phyloP scores from a whole-genome alignment of 1,140 invertebrate species.

The Micrasema minimum region DNA sequence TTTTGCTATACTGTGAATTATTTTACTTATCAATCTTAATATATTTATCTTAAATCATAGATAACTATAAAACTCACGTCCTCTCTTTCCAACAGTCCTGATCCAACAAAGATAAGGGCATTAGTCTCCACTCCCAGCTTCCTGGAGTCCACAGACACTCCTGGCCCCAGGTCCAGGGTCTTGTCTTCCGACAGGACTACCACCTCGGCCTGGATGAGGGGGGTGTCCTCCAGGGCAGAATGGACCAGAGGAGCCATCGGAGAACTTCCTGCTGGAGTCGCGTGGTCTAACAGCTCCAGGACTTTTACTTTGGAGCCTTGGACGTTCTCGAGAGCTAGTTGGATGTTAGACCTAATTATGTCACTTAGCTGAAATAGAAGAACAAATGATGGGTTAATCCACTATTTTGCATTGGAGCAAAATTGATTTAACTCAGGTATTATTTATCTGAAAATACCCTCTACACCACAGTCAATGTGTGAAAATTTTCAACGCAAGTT shows the following conservation, averaged over 20 bases:
- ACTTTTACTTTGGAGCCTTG: slow-evolving; percentile 75
- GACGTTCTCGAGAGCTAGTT: slow-evolving; percentile 84
- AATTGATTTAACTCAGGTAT: no score
- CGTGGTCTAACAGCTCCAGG: slow-evolving; percentile 72
- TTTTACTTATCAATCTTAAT: background rate
- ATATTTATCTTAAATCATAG: background rate
- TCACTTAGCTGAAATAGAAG: slow-evolving; percentile 65
- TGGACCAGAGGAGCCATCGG: slow-evolving; percentile 66
- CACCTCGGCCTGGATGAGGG: slow-evolving; percentile 71
- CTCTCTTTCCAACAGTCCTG: slow-evolving; percentile 60
- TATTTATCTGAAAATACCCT: no score
- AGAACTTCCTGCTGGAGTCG: slow-evolving; percentile 62
- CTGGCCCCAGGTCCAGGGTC: slow-evolving; percentile 60
- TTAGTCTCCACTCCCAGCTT: slow-evolving; percentile 70
- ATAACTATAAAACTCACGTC: slow-evolving; percentile 53
- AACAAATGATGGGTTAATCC: no score
- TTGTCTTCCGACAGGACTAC: slow-evolving; percentile 61
- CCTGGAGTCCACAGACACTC: slow-evolving; percentile 71
- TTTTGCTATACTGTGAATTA: no score
- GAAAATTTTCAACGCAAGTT: no score
- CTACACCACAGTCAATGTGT: no score
- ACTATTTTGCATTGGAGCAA: no score
- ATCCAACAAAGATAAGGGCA: slow-evolving; percentile 68
- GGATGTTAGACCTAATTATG: slow-evolving; percentile 69
- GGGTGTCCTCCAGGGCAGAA: slow-evolving; percentile 69